phyloP scores from a whole-genome alignment of 1,140 invertebrate species.

The Zaprionus lachaisei region DNA sequence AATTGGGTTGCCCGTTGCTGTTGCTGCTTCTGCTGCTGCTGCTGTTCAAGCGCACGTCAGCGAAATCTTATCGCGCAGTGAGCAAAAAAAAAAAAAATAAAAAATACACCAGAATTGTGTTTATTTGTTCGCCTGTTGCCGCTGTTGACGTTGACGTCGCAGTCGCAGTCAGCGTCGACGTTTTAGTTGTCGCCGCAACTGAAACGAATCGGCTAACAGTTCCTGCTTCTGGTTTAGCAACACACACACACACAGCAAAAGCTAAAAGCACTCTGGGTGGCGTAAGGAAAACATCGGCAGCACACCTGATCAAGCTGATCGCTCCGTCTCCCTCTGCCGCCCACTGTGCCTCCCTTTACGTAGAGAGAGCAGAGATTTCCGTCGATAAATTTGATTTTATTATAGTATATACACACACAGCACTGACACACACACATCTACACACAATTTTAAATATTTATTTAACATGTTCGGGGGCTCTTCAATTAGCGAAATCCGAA shows the following conservation, averaged over 20 bases:
- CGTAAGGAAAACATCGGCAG: conserved; percentile 28
- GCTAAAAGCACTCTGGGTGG: conserved; percentile 21
- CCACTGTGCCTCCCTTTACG: conserved; percentile 7
- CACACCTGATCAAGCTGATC: conserved; percentile 52
- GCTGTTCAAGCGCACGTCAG: conserved; percentile 64
- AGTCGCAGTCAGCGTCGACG: conserved; percentile 33
- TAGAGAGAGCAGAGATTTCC: conserved; percentile 34
- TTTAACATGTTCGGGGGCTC: conserved; percentile 47
- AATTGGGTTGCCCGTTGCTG: conserved; percentile 63
- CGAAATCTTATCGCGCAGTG: conserved; percentile 75
- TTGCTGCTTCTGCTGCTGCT: conserved; percentile 25
- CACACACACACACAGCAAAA: conserved; percentile 23
- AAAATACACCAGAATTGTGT: conserved; percentile 45
- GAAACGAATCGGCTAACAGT: conserved; percentile 75
- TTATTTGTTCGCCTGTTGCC: conserved; percentile 46
- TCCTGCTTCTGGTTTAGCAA: conserved; percentile 76
- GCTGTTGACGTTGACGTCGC: conserved; percentile 31
- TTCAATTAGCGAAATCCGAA: conserved; percentile 76
- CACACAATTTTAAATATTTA: conserved; percentile 46
- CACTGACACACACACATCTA: background rate
- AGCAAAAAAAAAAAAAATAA: conserved; percentile 38
- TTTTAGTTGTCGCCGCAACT: conserved; percentile 25
- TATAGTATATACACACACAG: conserved; percentile 4
- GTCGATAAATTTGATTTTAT: conserved; percentile 44
- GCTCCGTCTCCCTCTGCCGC: background rate